Conservation (phyloP, 1,140 invertebrate species). For the Octopus bimaculoides region DNA sequence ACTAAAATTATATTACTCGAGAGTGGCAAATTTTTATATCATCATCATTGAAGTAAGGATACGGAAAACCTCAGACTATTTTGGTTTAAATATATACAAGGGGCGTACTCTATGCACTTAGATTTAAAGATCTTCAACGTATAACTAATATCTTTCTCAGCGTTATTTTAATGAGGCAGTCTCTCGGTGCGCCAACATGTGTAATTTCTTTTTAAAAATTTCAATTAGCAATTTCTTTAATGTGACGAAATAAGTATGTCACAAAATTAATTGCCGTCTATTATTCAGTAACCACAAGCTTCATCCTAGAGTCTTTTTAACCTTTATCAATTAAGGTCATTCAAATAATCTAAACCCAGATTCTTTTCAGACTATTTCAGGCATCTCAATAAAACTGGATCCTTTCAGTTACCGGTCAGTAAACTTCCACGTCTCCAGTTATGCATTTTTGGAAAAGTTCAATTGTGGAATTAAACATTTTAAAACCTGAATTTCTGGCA, state of each 20-base stretch:
- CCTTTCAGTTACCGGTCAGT: neutral
- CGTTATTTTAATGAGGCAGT: neutral
- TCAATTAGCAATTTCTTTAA: conserved; percentile 2
- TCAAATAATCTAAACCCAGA: neutral
- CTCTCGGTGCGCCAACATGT: neutral
- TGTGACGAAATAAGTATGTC: neutral
- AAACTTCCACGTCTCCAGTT: neutral
- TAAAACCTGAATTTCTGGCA: neutral
- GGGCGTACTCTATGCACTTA: neutral
- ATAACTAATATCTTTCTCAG: neutral
- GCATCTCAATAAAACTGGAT: neutral
- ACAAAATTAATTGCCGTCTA: neutral
- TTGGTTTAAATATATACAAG: neutral
- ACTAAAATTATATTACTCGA: too few species aligned
- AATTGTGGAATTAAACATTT: neutral
- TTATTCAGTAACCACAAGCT: neutral
- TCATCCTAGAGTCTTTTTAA: neutral
- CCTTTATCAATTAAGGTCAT: conserved; percentile 1
- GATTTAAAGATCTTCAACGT: neutral
- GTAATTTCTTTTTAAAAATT: neutral
- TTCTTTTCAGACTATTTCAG: conserved; percentile 7
- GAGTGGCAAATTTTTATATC: neutral
- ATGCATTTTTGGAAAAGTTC: neutral
- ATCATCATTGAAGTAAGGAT: neutral
- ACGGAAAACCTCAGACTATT: neutral